Evolutionary conservation across 2,113 vertebrate species (phyloP).

Genomic region (Alosa alosa): DNA sequence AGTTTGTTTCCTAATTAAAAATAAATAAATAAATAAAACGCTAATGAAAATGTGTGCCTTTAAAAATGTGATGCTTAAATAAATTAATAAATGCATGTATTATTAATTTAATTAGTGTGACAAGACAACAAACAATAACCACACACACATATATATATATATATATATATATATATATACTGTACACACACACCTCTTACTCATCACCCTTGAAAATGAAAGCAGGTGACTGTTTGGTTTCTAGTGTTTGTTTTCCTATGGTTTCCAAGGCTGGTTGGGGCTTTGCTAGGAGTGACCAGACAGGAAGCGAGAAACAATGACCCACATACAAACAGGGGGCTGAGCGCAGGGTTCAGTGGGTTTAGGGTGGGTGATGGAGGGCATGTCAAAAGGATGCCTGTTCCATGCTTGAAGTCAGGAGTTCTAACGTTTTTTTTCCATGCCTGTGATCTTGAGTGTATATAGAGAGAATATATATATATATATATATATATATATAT

Average conservation of each 20-base stretch:
- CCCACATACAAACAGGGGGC: not conserved
- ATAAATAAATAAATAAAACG: not conserved
- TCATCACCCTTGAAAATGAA: not conserved
- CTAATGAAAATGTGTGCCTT: not conserved
- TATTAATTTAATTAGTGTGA: not conserved
- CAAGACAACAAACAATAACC: not conserved
- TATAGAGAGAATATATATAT: not conserved
- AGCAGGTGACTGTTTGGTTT: not conserved
- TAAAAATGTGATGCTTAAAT: not conserved
- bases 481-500: no score
- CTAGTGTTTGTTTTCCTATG: not conserved
- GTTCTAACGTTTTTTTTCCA: not conserved
- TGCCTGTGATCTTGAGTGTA: slow-evolving; percentile 10
- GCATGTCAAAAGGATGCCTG: slow-evolving; percentile 1
- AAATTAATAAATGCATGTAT: no score
- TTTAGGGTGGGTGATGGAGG: not conserved
- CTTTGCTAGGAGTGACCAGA: not conserved
- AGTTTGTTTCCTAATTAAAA: not conserved
- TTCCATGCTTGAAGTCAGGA: not conserved
- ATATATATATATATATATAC: not conserved
- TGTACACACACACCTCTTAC: no score
- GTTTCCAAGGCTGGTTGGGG: not conserved
- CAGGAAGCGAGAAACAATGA: slow-evolving; percentile 1
- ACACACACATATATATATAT: not conserved
- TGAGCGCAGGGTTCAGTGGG: not conserved